Evolutionary conservation across 2,888 invertebrate genomes (phyloP), one percentile per base, ranked within the genome.

Genomic region (Congeria kusceri): DNA sequence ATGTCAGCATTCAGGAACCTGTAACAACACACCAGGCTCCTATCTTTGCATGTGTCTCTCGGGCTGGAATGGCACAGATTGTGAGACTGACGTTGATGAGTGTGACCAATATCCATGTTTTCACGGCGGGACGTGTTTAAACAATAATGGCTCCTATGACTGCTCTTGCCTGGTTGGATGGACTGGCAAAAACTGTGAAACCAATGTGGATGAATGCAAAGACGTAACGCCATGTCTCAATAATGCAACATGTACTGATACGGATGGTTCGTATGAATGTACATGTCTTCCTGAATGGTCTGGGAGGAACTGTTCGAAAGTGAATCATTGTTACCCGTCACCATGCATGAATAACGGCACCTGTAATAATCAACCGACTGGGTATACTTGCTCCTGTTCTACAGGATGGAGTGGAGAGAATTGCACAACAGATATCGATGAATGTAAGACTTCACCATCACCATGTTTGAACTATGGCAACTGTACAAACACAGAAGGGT

Each of bases 1-100:
- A 27, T 75, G 75, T 69, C 23, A 39, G n/a, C 27, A 75, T 27
- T 47, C 58, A 15, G 75, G 75, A 11, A 67, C 46, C 2, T 53
- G 53, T 53, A 23, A 1, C 5, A 58, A 58, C 58, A 58, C 27
- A 1, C 23, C 11, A 3, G 58, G 58, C 5, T 27, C 28, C 15
- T 58, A 5, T 27, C 7, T 7, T 25, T 64, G 64, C 44, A 20
- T 3, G 4, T 64, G 64, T 47, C 23, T 3, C 15, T 20, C n/a
- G 3, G 64, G 64, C 25, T 64, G 64, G 64, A 46, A 15, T 11
- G 64, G 64, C 18, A 15, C n/a, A n/a, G 5, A 25, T 28, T 64
- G 64, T 47, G 11, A 7, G 25, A 47, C 20, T 15, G 47, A 64
- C 27, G 20, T 66, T 2, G 57, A 66, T 39, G 66, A 56, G 29